A percentile compares a stretch with the other conserved stretches of the same genome.
These are phyloP conservation scores for Chalcosyrphus nemorum DNA, from an alignment of 2,888 invertebrate genomes.

Conservation along the genomic window DNA sequence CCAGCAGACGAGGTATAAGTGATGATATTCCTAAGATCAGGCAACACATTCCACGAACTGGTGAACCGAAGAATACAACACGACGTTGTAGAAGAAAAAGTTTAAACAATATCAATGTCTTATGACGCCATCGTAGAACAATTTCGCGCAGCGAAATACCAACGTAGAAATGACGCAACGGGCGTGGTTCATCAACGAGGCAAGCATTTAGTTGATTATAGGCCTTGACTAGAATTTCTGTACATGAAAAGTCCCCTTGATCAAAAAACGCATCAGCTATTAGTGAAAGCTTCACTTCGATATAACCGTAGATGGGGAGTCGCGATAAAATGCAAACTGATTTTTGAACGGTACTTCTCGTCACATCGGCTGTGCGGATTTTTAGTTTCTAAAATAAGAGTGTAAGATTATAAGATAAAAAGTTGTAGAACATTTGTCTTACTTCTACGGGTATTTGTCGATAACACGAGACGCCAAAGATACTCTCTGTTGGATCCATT, in stretches of 20 bases:
- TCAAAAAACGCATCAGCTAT: slow-evolving; percentile 99
- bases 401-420: not conserved
- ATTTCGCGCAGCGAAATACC: slow-evolving; percentile 81
- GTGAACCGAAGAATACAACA: slow-evolving; percentile 95
- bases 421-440: slow-evolving; percentile 61
- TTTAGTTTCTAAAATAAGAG: slow-evolving; percentile 88
- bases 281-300: slow-evolving; percentile 96
- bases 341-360: slow-evolving; percentile 98
- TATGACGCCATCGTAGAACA: slow-evolving; percentile 89
- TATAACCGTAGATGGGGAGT: slow-evolving; percentile 95
- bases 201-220: slow-evolving; percentile 95
- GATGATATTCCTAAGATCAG: slow-evolving; percentile 94
- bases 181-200: slow-evolving; percentile 84
- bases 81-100: slow-evolving; percentile 93
- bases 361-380: slow-evolving; percentile 96
- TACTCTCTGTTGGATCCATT: slow-evolving; percentile 90
- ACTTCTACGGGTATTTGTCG: slow-evolving; percentile 98
- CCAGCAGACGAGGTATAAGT: slow-evolving; percentile 93
- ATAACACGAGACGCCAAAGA: slow-evolving; percentile 98
- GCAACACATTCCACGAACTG: slow-evolving; percentile 94
- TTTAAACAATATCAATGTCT: slow-evolving; percentile 95
- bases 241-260: slow-evolving; percentile 95
- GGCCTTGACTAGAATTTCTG: slow-evolving; percentile 93
- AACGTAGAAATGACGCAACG: slow-evolving; percentile 80
- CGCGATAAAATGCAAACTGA: slow-evolving; percentile 97